These are phyloP conservation scores for Drosophila erecta DNA, from an alignment of 1,140 invertebrate species.

Conservation along the genomic window DNA sequence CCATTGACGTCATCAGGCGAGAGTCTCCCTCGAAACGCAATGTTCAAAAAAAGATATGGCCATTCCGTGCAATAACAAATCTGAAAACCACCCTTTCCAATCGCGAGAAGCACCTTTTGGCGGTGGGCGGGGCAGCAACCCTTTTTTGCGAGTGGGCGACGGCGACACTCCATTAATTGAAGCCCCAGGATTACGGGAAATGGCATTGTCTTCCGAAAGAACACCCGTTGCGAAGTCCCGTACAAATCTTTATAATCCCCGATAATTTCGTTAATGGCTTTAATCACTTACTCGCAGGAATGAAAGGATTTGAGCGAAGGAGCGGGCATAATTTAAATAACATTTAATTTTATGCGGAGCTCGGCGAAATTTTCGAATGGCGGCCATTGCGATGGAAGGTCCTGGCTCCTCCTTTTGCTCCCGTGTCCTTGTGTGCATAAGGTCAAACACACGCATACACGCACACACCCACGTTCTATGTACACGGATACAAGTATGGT, in stretches of 20 bases:
- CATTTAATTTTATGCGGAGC: conserved; percentile 54
- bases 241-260: conserved; percentile 83
- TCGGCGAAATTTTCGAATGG: conserved; percentile 37
- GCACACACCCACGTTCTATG: not conserved
- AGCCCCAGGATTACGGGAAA: conserved; percentile 82
- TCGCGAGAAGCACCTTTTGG: not conserved
- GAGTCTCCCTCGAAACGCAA: not conserved
- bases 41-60: conserved; percentile 17
- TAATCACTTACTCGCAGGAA: conserved; percentile 78
- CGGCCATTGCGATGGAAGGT: conserved; percentile 63
- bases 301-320: conserved; percentile 52
- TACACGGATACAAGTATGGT: conserved; percentile 2
- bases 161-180: conserved; percentile 83
- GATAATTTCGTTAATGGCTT: conserved; percentile 84
- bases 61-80: not conserved
- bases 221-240: conserved; percentile 58
- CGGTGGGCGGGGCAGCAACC: conserved; percentile 43
- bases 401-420: conserved; percentile 67
- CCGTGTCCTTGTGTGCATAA: conserved; percentile 49
- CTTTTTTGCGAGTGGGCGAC: conserved; percentile 25
- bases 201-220: conserved; percentile 71
- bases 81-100: conserved; percentile 12
- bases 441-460: conserved; percentile 39
- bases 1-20: conserved; percentile 28
- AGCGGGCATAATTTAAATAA: conserved; percentile 47